Base-by-base conservation (phyloP, 1,140 invertebrate species). In the Heliothis virescens region DNA sequence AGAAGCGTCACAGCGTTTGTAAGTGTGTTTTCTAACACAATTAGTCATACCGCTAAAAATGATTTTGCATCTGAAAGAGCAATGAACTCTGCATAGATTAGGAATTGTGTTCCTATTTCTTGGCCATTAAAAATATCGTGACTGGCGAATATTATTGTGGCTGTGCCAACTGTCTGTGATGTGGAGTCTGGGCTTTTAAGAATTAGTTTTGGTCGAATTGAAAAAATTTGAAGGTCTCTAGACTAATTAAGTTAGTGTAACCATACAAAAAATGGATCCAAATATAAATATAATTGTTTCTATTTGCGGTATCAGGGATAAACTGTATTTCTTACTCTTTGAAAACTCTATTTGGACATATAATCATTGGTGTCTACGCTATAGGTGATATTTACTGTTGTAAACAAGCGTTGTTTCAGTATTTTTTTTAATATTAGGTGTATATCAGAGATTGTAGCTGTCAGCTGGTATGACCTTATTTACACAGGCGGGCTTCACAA, bases 21-120 rank as follows among this genome's bases (percentile, higher is more conserved):
- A 83, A 81, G 76, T 82, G 76, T 63, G 63, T 74, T 77, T 50
- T 79, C 29, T 34, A 81, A 71, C 41, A 48, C 75, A 76, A 83
- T 87, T 89, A 87, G 87, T 88, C 86, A 88, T 83, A 76, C 79
- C 83, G 84, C 80, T 83, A 85, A 87, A 87, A 86, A 84, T 79
- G 76, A 82, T 86, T 84, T 81, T 80, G 48, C 74, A 80, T 69
- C 50, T 48, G n/a, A 57, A 26, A 72, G 83, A 60, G 48, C 67
- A 80, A 80, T 80, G 74, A 82, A 81, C 80, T 63, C 55, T 63
- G 53, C 26, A 41, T 13, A 60, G 21, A 76, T 76, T 76, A 50
- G 55, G 29, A 18, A 29, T 78, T 78, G 52, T 69, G 29, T 62
- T 57, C 60, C 50, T 78, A 69, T 67, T 67, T 53, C 48, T 52